Evolutionary conservation across 2,888 invertebrate species (phyloP), one percentile per base, ranked within the genome.

Genomic region (Colostygia pectinataria): DNA sequence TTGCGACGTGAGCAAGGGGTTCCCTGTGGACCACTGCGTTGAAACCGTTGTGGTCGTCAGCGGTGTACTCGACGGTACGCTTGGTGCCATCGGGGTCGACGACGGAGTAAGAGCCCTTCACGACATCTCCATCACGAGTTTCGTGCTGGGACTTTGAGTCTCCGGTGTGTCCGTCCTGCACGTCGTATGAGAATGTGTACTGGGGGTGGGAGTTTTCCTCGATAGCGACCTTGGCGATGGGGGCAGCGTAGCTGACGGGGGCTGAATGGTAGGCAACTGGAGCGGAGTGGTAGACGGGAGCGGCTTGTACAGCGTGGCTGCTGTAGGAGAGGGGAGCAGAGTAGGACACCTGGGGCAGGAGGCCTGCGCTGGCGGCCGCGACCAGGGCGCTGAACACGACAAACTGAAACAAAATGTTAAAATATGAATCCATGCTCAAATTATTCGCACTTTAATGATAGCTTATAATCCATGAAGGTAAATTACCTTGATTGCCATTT

Each of bases 31-130:
- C 91, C 20, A 91, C 86, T 23, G 91, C 91, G 70, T 91, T 91
- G 76, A 91, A 91, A 45, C 91, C 90, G 57, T 88, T 83, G 66
- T 86, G 74, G 20, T 82, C 76, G 61, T 91, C 91, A 48, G 91
- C 90, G 50, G 86, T 86, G 76, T 91, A 91, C 23, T 91, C 91
- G 0, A 91, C 91, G 40, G 82, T 89, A 54, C 91, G 84, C 70
- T 81, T 83, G 65, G 76, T 81, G 55, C 91, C 91, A 55, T 91
- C 91, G 25, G 91, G 76, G 54, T 91, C 91, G 6, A 80, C 77
- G 9, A 91, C 66, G 39, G 90, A 90, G 79, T 91, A 91, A 37
- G 85, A 82, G 15, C 91, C 91, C 54, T 83, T 83, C 10, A 91
- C 91, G 23, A 86, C 83, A 56, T 91, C 91, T 45, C 91, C 91